Evolutionary conservation across 2,888 invertebrate species (phyloP).

Genomic region (Cryptocephalus moraei): DNA sequence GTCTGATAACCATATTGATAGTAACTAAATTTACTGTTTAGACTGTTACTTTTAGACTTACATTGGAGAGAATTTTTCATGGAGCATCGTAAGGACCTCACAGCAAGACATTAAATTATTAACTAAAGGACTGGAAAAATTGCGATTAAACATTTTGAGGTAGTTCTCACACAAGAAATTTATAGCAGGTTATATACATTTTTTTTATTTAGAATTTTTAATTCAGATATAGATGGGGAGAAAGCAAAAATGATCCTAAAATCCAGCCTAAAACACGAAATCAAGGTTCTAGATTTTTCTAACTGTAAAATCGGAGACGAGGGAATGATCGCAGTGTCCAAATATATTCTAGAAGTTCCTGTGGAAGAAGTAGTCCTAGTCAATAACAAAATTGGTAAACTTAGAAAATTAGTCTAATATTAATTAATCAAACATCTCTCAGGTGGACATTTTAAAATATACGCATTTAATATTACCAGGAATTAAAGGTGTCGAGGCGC

Average conservation of each 20-base stretch:
- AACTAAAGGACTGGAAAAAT: conserved; percentile 27
- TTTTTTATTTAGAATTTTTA: conserved; percentile 26
- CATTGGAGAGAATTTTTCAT: conserved; percentile 28
- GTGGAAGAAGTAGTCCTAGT: conserved; percentile 22
- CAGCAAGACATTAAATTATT: conserved; percentile 25
- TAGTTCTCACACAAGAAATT: conserved; percentile 12
- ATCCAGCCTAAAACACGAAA: conserved; percentile 22
- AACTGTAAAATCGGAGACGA: conserved; percentile 30
- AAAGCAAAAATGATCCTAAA: conserved; percentile 26
- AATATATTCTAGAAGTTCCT: conserved; percentile 20
- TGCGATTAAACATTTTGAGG: conserved; percentile 24
- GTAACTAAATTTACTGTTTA: neutral
- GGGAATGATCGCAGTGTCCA: conserved; percentile 26
- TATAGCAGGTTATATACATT: neutral
- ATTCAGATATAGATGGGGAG: conserved; percentile 29
- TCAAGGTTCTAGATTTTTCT: conserved; percentile 29
- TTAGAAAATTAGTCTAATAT: too few relatives aligned
- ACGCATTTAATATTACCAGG: conserved; percentile 12
- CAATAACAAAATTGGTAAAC: conserved; percentile 30
- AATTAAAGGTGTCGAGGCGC: conserved; percentile 20
- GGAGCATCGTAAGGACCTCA: conserved; percentile 26
- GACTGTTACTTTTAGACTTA: conserved; percentile 20
- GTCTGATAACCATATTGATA: conserved; percentile 12
- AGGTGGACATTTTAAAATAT: neutral
- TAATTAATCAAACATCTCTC: neutral